phyloP scores from a whole-genome alignment of 2,797 vertebrate species.

The Falco concolor region DNA sequence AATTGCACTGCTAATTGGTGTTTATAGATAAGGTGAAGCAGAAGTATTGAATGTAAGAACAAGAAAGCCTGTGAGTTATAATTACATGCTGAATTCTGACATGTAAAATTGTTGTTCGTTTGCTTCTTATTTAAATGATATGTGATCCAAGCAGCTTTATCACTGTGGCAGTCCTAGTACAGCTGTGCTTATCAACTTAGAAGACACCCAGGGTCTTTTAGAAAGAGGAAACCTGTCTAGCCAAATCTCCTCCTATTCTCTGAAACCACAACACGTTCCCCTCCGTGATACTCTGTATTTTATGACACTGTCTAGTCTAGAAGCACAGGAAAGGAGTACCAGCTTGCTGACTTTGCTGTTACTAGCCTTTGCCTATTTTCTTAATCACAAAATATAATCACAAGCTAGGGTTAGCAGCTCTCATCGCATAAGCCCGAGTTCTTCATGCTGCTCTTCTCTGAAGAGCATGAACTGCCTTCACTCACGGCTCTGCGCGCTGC shows the following conservation, averaged over 20 bases:
- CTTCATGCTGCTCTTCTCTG: neutral
- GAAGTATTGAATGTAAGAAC: constrained; percentile 64
- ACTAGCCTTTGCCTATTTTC: neutral
- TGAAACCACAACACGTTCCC: neutral
- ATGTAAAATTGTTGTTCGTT: constrained; percentile 21
- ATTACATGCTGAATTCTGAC: constrained; percentile 27
- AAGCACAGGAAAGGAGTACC: neutral
- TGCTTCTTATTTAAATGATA: constrained; percentile 11
- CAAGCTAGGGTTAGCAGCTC: neutral
- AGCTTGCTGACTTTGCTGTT: neutral
- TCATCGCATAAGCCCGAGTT: neutral
- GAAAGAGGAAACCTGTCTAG: constrained; percentile 7
- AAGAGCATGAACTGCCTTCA: neutral
- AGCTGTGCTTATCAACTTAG: neutral
- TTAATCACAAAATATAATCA: neutral
- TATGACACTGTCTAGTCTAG: neutral
- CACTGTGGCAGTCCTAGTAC: neutral
- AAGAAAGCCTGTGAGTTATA: constrained; percentile 42
- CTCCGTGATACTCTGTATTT: neutral
- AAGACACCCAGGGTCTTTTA: neutral
- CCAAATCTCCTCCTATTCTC: neutral
- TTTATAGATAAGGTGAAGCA: constrained; percentile 40
- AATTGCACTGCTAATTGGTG: constrained; percentile 57
- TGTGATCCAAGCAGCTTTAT: constrained; percentile 15
- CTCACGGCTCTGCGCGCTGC: neutral